phyloP scores from a whole-genome alignment of 1,140 invertebrate species.

The Meloidogyne hapla region DNA sequence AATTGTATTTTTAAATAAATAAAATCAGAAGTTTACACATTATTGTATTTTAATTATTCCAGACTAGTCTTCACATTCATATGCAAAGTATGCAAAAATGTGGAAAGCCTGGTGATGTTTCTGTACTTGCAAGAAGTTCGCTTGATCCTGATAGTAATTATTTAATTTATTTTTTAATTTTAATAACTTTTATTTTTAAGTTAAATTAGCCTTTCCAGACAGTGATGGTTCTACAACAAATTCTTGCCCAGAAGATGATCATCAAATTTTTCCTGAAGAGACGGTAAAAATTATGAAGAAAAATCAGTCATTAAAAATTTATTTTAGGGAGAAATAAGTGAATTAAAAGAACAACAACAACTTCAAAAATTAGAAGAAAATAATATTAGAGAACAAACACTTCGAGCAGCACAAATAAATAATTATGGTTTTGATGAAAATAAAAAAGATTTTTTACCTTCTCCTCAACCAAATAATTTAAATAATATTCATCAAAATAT shows the following conservation, averaged over 20 bases:
- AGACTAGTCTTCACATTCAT: slow-evolving; percentile 61
- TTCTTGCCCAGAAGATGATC: neutral
- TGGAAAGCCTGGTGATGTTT: slow-evolving; percentile 36
- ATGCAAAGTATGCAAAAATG: slow-evolving; percentile 42
- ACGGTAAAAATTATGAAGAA: neutral
- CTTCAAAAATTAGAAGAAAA: neutral
- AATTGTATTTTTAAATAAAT: too few relatives aligned
- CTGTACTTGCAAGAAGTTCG: slow-evolving; percentile 34
- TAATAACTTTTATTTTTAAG: neutral
- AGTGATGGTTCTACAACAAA: neutral
- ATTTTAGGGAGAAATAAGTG: slow-evolving; percentile 1
- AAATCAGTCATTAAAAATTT: too few relatives aligned
- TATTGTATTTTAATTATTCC: neutral
- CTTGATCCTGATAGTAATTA: slow-evolving; percentile 29
- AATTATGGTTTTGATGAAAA: neutral
- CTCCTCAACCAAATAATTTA: neutral
- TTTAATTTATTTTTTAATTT: slow-evolving; percentile 7
- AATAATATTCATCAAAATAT: neutral
- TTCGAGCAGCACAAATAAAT: neutral
- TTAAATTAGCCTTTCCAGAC: slow-evolving; percentile 2
- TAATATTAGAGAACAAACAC: neutral
- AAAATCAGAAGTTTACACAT: neutral
- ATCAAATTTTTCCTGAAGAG: neutral
- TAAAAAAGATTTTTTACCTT: neutral
- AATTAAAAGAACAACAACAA: slow-evolving; percentile 3